A percentile compares a stretch with the other conserved stretches of the same genome.
These are phyloP conservation scores for Spatulosminthurus flaviceps DNA, from an alignment of 2,888 invertebrate genomes.

Conservation along the genomic window DNA sequence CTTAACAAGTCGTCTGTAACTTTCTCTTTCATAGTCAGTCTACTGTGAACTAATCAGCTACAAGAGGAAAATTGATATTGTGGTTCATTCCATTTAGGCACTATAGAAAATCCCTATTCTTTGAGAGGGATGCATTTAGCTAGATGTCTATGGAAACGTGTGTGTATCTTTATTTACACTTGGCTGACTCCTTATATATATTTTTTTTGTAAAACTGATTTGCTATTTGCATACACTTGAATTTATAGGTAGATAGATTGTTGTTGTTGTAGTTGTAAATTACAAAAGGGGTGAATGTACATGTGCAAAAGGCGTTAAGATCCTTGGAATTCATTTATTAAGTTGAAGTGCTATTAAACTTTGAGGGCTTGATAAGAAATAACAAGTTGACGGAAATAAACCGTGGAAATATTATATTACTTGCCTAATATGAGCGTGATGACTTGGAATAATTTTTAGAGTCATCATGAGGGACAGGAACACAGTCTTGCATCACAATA, in stretches of 20 bases:
- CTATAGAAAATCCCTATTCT: neutral
- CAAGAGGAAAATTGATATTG: slow-evolving; percentile 42
- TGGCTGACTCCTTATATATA: neutral
- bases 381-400: neutral
- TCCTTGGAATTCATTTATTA: too few species aligned
- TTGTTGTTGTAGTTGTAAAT: too few species aligned
- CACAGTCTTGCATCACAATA: neutral
- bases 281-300: too few species aligned
- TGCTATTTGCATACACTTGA: too few species aligned
- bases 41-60: slow-evolving; percentile 38
- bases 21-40: slow-evolving; percentile 41
- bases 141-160: neutral
- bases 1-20: slow-evolving; percentile 26
- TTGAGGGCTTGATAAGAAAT: neutral
- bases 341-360: too few species aligned
- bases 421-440: neutral
- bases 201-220: too few species aligned
- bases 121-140: too few species aligned
- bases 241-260: too few species aligned
- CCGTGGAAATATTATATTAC: neutral
- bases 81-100: neutral
- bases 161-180: neutral
- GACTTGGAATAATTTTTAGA: neutral
- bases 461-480: neutral
- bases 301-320: too few species aligned